Base-by-base conservation (phyloP, 1,140 invertebrate genomes). In the Panagrolaimus sp. region DNA sequence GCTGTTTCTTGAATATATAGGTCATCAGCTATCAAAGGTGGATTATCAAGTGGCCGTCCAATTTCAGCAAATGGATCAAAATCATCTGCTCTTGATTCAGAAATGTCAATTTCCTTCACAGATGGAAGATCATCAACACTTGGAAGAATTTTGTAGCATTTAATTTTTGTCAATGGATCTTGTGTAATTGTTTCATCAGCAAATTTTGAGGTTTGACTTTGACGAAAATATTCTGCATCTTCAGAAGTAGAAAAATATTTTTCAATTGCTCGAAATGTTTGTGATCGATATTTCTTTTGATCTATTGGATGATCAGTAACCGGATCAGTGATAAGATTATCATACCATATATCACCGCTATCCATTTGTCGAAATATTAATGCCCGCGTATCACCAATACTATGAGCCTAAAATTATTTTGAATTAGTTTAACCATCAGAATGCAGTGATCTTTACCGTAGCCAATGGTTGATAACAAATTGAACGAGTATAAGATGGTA, bases 391-490 rank as follows among this genome's bases (percentile, higher is more conserved):
- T 57, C 27, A 11, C 27, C 7, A 27, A 57, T 20, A 16, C 20
- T 25, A n/a, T 25, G 20, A 20, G 20, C 51, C 51, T 57, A 57
- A 57, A 20, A 57, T 9, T n/a, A n/a, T n/a, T n/a, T n/a, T n/a
- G n/a, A n/a, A n/a, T n/a, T n/a, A n/a, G n/a, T n/a, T n/a, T n/a
- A n/a, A n/a, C n/a, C n/a, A n/a, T n/a, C n/a, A n/a, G n/a, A n/a
- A n/a, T n/a, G n/a, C n/a, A n/a, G n/a, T n/a, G n/a, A n/a, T n/a
- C n/a, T 27, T 25, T 20, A 57, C 51, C 11, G 20, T 27, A 57
- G 51, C 20, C 51, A 57, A 57, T 4, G 20, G 20, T 20, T 57
- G 51, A 57, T n/a, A 57, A 57, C 51, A 57, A 57, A 57, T 57
- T 11, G 51, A 57, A 5, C 51, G 20, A 20, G 51, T 27, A 13